Base-by-base conservation (phyloP, 2,113 vertebrate species). In the Pangasianodon hypophthalmus region DNA sequence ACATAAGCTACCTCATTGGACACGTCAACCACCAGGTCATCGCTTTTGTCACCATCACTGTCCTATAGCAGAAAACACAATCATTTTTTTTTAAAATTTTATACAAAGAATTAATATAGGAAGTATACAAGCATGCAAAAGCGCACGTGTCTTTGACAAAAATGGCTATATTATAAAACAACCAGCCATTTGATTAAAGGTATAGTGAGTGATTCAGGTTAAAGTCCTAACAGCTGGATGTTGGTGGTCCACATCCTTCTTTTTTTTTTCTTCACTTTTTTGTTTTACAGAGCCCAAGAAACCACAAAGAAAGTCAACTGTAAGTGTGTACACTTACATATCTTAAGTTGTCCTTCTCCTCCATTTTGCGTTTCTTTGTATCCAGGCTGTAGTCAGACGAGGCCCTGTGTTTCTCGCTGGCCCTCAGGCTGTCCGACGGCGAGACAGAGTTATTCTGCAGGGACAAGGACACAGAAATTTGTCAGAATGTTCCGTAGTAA, bases 1-100 rank as follows among this genome's bases (percentile, higher is more conserved):
- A 29, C 81, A 88, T 11, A 44, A 58, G 29, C 94, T 93, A 99
- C 98, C 97, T 99, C 98, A 0, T 99, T 99, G 91, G 98, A 99
- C 82, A 99, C 98, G 0, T 99, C 98, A 16, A 99, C 98, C 90
- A 99, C 98, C 90, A 99, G 92, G 92, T 99, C 98, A 0, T 99
- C 98, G 18, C 98, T 99, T 93, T 99, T 99, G 95, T 99, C 98
- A 10, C 98, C 98, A 0, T 99, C 98, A 19, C 98, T 99, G 95
- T 99, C 98, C 98, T 99, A 94, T 71, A 93, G 88, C 19, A 80
- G 7, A 88, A 87, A 71, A 29, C 58, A 71, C 3, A 80, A 29
- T 37, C 41, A 26, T 26, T 79, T 46, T 0, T n/a, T 32, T 18
- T 2, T 37, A 14, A 6, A 1, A 6, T 37, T 71, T 11, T 13